phyloP scores from a whole-genome alignment of 2,113 vertebrate species.

The Turnix velox region DNA sequence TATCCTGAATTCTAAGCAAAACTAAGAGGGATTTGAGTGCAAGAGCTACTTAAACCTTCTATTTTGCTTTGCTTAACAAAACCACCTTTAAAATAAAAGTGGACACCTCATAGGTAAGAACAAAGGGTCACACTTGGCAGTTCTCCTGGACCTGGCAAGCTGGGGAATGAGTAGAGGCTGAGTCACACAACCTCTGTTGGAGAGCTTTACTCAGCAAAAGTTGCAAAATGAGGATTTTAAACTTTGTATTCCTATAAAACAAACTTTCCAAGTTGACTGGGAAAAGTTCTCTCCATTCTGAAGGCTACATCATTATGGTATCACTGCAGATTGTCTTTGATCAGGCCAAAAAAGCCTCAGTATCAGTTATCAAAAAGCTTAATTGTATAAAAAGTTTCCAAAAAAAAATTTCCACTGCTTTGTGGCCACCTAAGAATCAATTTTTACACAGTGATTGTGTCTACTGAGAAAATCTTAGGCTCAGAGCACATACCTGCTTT shows the following conservation, averaged over 20 bases:
- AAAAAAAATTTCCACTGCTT: background rate
- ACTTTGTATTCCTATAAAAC: background rate
- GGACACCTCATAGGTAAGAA: background rate
- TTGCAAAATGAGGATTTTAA: background rate
- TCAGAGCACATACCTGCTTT: constrained; percentile 77
- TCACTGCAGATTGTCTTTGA: background rate
- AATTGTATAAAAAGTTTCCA: background rate
- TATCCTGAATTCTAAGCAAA: background rate
- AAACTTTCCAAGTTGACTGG: background rate
- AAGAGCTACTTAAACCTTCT: background rate
- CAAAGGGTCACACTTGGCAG: background rate
- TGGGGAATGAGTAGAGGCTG: background rate
- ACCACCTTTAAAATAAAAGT: background rate
- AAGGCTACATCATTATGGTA: background rate
- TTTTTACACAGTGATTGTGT: background rate
- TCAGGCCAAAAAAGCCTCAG: background rate
- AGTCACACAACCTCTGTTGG: background rate
- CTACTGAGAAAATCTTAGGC: background rate
- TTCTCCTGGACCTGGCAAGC: background rate
- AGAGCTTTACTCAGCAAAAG: background rate
- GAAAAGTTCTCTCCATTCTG: background rate
- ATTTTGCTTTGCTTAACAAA: background rate
- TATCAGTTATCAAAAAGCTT: background rate
- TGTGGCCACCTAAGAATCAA: background rate
- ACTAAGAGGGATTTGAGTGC: background rate